These are phyloP conservation scores for Eulithis testata DNA, from an alignment of 2,888 invertebrate genomes.

Conservation along the genomic window DNA sequence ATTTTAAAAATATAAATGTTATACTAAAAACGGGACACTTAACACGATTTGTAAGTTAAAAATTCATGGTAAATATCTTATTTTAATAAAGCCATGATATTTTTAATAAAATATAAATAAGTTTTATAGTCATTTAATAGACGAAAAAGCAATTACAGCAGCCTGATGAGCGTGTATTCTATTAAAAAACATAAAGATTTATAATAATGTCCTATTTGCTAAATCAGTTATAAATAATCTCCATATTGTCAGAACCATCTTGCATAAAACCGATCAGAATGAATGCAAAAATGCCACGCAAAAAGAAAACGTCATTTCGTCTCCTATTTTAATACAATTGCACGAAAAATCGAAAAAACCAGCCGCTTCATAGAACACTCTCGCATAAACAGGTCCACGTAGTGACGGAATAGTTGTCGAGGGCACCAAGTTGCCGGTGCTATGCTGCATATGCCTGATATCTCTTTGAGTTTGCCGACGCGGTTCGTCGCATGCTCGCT, in stretches of 20 bases:
- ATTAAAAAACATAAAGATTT: no score
- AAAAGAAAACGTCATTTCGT: not conserved
- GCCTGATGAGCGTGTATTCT: no score
- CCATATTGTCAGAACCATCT: not conserved
- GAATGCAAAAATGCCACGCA: not conserved
- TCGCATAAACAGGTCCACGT: constrained; percentile 21
- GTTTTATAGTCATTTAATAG: no score
- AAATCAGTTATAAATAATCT: no score
- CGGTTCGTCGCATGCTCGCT: constrained; percentile 47
- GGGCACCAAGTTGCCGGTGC: constrained; percentile 66
- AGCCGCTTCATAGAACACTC: constrained; percentile 10
- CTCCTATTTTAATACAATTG: constrained; percentile 1
- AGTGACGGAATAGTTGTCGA: constrained; percentile 77
- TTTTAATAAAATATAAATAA: no score
- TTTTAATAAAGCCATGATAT: no score
- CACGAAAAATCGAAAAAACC: not conserved
- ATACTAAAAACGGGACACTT: no score
- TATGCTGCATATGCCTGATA: constrained; percentile 73
- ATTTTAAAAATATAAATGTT: no score
- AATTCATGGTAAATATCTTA: no score
- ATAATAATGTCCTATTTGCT: no score
- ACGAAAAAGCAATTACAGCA: no score
- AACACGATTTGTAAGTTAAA: no score
- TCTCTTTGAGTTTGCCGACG: constrained; percentile 74
- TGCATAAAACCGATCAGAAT: not conserved